Conservation (phyloP, 2,888 invertebrate genomes). For the Zaprionus obscuricornis region DNA sequence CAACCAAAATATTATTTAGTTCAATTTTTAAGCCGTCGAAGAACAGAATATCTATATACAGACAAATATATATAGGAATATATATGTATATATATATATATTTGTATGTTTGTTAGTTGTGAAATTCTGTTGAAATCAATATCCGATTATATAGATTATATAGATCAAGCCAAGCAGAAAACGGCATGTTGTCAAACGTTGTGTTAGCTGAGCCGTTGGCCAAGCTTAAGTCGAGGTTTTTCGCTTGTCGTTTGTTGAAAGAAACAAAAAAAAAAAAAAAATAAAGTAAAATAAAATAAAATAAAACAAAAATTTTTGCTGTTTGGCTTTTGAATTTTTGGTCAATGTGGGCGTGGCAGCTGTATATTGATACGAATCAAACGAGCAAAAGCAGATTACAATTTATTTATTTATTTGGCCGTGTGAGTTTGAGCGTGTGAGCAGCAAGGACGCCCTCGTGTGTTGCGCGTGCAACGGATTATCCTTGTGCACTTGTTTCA, state of each 20-base stretch:
- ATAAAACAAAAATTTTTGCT: too few species aligned
- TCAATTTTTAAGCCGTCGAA: conserved; percentile 51
- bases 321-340: conserved; percentile 16
- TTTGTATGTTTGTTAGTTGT: conserved; percentile 1
- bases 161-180: conserved; percentile 68
- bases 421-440: conserved; percentile 32
- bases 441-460: conserved; percentile 34
- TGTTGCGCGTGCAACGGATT: conserved; percentile 71
- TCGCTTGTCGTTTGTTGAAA: conserved; percentile 5
- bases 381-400: conserved; percentile 72
- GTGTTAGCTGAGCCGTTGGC: conserved; percentile 64
- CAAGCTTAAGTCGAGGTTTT: conserved; percentile 40
- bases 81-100: background rate
- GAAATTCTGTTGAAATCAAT: conserved; percentile 71
- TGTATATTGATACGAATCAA: conserved; percentile 75
- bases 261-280: background rate
- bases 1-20: conserved; percentile 78
- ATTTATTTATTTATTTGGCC: conserved; percentile 72
- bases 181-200: conserved; percentile 76
- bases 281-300: background rate
- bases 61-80: background rate
- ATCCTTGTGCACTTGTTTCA: conserved; percentile 68
- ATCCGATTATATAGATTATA: conserved; percentile 79
- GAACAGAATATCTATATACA: background rate
- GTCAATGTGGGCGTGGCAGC: conserved; percentile 68